Conservation (phyloP, 2,113 vertebrate species). For the Pipa parva region DNA sequence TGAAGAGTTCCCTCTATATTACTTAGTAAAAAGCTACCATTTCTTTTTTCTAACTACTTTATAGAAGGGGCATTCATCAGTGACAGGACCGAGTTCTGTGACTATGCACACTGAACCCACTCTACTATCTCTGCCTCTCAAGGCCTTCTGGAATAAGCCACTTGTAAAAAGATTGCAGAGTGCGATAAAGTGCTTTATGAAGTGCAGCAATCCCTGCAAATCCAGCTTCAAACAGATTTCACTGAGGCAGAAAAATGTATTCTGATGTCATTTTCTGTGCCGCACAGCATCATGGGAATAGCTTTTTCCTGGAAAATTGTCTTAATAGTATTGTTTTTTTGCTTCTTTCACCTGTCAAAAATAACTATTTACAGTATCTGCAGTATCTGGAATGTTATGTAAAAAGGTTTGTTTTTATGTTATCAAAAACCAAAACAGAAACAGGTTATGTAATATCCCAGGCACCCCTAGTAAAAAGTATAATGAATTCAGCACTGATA, state of each 20-base stretch:
- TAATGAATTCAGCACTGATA: too few species aligned
- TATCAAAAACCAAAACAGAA: too few species aligned
- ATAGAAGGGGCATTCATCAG: neutral
- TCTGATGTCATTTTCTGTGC: conserved; percentile 9
- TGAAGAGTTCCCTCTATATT: too few species aligned
- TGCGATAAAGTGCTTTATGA: conserved; percentile 41
- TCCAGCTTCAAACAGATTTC: conserved; percentile 21
- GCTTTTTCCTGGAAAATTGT: neutral
- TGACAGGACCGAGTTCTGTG: neutral
- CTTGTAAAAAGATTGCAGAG: conserved; percentile 24
- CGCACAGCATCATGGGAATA: neutral
- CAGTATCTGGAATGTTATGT: neutral
- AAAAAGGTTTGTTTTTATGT: too few species aligned
- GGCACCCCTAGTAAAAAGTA: too few species aligned
- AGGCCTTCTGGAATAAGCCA: conserved; percentile 23
- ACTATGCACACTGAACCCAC: neutral
- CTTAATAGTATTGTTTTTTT: conserved; percentile 12
- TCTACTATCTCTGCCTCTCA: neutral
- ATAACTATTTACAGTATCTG: neutral
- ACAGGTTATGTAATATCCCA: too few species aligned
- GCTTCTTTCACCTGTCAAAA: neutral
- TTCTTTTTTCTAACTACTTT: neutral
- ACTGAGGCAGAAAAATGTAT: conserved; percentile 31
- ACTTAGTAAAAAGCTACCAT: too few species aligned
- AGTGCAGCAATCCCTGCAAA: conserved; percentile 40